Conservation (phyloP, 2,888 invertebrate species). For the Drosophila nr. perissopoda region DNA sequence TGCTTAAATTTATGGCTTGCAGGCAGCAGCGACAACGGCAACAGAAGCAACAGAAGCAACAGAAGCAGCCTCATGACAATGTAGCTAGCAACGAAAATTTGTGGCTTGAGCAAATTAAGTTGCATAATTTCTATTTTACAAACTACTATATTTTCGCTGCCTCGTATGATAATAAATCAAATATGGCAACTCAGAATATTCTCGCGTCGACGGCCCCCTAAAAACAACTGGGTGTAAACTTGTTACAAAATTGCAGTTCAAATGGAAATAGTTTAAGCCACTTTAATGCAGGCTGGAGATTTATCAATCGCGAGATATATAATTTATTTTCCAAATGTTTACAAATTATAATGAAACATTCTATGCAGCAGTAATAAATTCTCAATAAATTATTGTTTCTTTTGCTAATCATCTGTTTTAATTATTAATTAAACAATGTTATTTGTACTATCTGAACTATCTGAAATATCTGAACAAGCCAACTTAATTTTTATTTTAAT, state of each 20-base stretch:
- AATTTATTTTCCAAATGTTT: not conserved
- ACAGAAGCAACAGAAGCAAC: slow-evolving; percentile 32
- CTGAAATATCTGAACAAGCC: not conserved
- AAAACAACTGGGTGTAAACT: slow-evolving; percentile 5
- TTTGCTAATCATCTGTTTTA: no score
- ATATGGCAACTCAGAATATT: slow-evolving; percentile 39
- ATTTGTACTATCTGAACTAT: not conserved
- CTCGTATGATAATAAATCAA: slow-evolving; percentile 56
- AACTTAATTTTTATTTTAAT: not conserved
- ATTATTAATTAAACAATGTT: not conserved
- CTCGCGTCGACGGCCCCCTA: slow-evolving; percentile 28
- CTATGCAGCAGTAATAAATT: not conserved
- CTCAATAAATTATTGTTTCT: not conserved
- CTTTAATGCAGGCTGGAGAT: not conserved
- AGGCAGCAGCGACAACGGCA: slow-evolving; percentile 50
- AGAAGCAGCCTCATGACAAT: slow-evolving; percentile 51
- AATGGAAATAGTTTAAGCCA: not conserved
- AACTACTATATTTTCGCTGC: slow-evolving; percentile 36
- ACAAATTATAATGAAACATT: not conserved
- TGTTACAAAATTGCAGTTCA: not conserved
- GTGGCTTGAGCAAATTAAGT: slow-evolving; percentile 61
- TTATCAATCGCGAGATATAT: not conserved
- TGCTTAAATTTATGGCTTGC: slow-evolving; percentile 62
- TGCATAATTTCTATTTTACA: slow-evolving; percentile 56
- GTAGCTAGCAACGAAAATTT: slow-evolving; percentile 65